A percentile compares a stretch with the other conserved stretches of the same genome.
Evolutionary conservation across 2,113 vertebrate genomes (phyloP).

Genomic region (Barbus barbus): DNA sequence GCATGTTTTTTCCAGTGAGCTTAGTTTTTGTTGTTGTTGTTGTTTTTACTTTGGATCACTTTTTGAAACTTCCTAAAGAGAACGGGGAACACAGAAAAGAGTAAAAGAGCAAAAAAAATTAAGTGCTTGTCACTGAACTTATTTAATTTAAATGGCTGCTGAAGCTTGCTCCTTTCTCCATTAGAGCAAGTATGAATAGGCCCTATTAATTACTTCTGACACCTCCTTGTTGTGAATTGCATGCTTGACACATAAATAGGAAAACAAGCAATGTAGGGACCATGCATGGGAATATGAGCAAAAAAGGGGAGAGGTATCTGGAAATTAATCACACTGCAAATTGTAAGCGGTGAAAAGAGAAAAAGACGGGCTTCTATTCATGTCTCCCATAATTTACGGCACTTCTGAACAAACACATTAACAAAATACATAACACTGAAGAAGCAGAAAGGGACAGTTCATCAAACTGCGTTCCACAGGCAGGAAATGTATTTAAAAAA

Average conservation of each 20-base stretch:
- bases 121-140: background rate
- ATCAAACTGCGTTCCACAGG: conserved; percentile 43
- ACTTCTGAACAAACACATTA: conserved; percentile 49
- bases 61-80: conserved; percentile 1
- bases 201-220: conserved; percentile 57
- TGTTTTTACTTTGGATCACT: too few relatives aligned
- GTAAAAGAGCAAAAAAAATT: conserved; percentile 5
- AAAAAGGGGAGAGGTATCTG: conserved; percentile 53
- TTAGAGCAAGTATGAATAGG: conserved; percentile 45
- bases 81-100: background rate
- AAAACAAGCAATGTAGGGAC: conserved; percentile 31
- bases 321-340: conserved; percentile 72
- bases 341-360: conserved; percentile 61
- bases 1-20: too few relatives aligned
- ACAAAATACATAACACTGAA: conserved; percentile 41
- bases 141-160: conserved; percentile 34
- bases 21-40: too few relatives aligned
- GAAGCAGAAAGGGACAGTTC: conserved; percentile 40
- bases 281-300: conserved; percentile 40
- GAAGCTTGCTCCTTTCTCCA: background rate
- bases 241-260: conserved; percentile 51
- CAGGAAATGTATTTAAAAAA: conserved; percentile 50
- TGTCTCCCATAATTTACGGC: conserved; percentile 38
- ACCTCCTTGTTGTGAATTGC: conserved; percentile 45
- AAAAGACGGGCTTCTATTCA: conserved; percentile 58